Base-by-base conservation (phyloP, 1,140 invertebrate species). In the Brevipalpus yothersi region DNA sequence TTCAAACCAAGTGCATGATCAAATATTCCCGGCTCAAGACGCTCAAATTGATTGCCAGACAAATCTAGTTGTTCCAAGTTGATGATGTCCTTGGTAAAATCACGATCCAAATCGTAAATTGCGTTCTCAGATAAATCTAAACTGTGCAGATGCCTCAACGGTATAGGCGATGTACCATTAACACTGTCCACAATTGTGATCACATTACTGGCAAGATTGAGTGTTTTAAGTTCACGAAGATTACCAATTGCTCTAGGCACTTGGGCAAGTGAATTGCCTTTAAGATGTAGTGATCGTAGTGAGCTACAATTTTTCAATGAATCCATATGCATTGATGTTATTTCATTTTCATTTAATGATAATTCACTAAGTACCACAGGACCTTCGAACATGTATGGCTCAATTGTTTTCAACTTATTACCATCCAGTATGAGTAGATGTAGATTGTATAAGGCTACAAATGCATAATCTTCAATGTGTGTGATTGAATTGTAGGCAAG, bases 31-130 rank as follows among this genome's bases (percentile, higher is more conserved):
- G 80, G 79, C 65, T 90, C 84, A 23, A 92, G 79, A 60, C 77
- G 75, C 53, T 79, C 76, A 23, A 93, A 80, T 68, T 78, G 79
- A 75, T 93, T 93, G 61, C 83, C 78, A 12, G 86, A 85, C 62
- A 92, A 75, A 75, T 91, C 91, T 53, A 93, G 74, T 64, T 89
- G 86, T 70, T 87, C 84, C 47, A 93, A 72, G 4, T 79, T 79
- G 15, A 84, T 83, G 61, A 90, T 70, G 64, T 84, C 78, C n/a
- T 79, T 73, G 68, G 92, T 88, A 19, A 54, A 58, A 40, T 80
- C 77, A 68, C 83, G 82, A 40, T 80, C 83, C 53, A 93, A 79
- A 67, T 87, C 88, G 68, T 84, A 82, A 61, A 93, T 74, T 66
- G 82, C 81, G 73, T 93, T 93, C 61, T 85, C 85, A 58, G 88